These are phyloP conservation scores for Diadema setosum DNA, from an alignment of 35 echinoderm and acorn worm species.

Conservation along the genomic window DNA sequence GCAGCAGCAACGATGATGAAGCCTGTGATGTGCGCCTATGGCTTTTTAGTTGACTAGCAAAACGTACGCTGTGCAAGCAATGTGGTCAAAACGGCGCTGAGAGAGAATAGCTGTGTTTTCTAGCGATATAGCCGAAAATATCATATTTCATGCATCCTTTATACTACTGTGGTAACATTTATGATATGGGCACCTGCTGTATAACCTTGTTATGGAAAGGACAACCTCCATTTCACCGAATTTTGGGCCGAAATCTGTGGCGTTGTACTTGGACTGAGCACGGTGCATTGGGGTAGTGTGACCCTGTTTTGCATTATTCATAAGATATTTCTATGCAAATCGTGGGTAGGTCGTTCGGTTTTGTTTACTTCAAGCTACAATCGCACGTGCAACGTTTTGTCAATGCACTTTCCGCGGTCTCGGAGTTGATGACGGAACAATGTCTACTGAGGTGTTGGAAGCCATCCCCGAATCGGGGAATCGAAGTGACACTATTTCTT, in stretches of 20 bases:
- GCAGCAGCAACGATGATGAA: too few relatives aligned
- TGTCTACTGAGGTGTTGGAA: background rate
- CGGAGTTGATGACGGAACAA: background rate
- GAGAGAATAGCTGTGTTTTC: too few relatives aligned
- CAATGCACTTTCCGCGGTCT: background rate
- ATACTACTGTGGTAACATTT: background rate
- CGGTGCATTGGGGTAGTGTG: background rate
- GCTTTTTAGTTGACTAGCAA: too few relatives aligned
- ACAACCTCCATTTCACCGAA: background rate
- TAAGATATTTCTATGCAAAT: conserved; percentile 28
- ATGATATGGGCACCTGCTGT: background rate
- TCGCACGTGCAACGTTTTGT: conserved; percentile 6
- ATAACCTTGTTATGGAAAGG: background rate
- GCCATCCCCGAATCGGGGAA: background rate
- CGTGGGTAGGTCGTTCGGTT: background rate
- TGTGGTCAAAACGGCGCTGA: too few relatives aligned
- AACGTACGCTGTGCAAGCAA: too few relatives aligned
- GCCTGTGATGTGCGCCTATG: too few relatives aligned
- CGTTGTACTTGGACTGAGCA: background rate
- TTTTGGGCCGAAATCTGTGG: background rate
- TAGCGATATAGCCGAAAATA: too few relatives aligned
- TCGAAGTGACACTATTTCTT: background rate
- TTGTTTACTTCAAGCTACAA: background rate
- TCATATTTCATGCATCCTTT: too few relatives aligned
- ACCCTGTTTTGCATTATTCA: conserved; percentile 26